Evolutionary conservation across 2,797 vertebrate genomes (phyloP).

Genomic region (Micromesistius poutassou): DNA sequence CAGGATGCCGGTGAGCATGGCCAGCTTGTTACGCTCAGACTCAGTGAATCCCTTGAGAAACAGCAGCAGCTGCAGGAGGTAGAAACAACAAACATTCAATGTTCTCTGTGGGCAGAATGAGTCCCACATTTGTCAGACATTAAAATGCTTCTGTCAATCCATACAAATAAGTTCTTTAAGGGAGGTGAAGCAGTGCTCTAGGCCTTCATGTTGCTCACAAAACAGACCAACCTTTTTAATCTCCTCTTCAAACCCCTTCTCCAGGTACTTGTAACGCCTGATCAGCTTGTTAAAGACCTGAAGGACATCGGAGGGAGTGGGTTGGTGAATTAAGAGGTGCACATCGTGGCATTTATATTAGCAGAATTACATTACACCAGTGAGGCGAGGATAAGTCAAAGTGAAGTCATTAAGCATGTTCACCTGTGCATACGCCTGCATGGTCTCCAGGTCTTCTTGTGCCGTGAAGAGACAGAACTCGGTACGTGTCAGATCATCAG

Average conservation of each 20-base stretch:
- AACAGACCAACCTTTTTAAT: slow-evolving; percentile 86
- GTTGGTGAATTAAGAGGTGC: neutral
- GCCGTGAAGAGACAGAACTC: slow-evolving; percentile 89
- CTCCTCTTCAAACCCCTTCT: slow-evolving; percentile 98
- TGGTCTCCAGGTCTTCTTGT: slow-evolving; percentile 89
- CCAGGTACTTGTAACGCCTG: slow-evolving; percentile 93
- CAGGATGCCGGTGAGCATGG: slow-evolving; percentile 95
- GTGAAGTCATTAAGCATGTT: neutral
- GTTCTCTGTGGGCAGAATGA: neutral
- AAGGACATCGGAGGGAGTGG: neutral
- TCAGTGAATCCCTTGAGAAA: slow-evolving; percentile 98
- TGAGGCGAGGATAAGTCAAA: neutral
- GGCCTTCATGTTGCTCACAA: neutral
- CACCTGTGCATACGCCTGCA: slow-evolving; percentile 88
- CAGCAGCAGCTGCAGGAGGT: slow-evolving; percentile 82
- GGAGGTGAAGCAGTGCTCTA: neutral
- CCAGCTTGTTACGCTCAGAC: slow-evolving; percentile 96
- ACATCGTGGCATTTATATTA: neutral
- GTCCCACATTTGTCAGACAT: neutral
- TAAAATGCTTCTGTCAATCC: neutral
- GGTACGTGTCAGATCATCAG: slow-evolving; percentile 88
- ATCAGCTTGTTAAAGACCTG: slow-evolving; percentile 95
- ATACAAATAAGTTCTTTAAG: neutral
- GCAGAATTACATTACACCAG: neutral
- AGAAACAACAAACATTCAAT: neutral